Evolutionary conservation across 2,888 invertebrate genomes (phyloP), one percentile per base, ranked within the genome.

Genomic region (Heteromyza rotundicornis): DNA sequence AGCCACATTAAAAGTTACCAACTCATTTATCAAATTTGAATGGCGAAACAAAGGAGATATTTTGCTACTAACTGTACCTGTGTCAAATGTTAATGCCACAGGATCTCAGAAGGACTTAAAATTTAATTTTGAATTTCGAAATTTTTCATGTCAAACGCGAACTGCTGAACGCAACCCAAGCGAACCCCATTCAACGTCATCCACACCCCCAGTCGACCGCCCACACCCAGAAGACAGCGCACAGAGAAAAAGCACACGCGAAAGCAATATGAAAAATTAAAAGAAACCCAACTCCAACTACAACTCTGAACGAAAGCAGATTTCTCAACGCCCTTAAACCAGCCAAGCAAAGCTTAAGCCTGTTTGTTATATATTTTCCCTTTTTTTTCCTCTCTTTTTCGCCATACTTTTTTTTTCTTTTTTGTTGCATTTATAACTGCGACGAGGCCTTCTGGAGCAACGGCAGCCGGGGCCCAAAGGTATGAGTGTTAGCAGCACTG

Each of bases 101-200:
- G 2, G 20, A n/a, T n/a, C n/a, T 5, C 8, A 19, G 47, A 47
- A 47, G 14, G 47, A 17, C 74, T 74, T 72, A 73, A 74, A 76
- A 75, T 75, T 74, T 74, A 74, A 74, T 74, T 74, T 74, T 76
- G 75, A 75, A 74, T 73, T 75, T 75, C 76, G 74, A 73, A 76
- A 67, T 67, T 72, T 73, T 65, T 60, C 73, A 71, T 71, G 76
- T 74, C 70, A 69, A 40, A 7, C 14, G 40, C 40, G 12, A n/a
- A 5, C n/a, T 32, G 24, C 14, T 52, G 7, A n/a, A 8, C 40
- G 40, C 8, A 8, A 40, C 27, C 27, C 27, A 5, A 5, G 5
- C 27, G 27, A n/a, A n/a, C n/a, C n/a, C n/a, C n/a, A n/a, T n/a
- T n/a, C 52, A 32, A 53, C n/a, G 2, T n/a, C n/a, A n/a, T 54